Evolutionary conservation across 2,797 vertebrate species (phyloP).

Genomic region (Artibeus jamaicensis): DNA sequence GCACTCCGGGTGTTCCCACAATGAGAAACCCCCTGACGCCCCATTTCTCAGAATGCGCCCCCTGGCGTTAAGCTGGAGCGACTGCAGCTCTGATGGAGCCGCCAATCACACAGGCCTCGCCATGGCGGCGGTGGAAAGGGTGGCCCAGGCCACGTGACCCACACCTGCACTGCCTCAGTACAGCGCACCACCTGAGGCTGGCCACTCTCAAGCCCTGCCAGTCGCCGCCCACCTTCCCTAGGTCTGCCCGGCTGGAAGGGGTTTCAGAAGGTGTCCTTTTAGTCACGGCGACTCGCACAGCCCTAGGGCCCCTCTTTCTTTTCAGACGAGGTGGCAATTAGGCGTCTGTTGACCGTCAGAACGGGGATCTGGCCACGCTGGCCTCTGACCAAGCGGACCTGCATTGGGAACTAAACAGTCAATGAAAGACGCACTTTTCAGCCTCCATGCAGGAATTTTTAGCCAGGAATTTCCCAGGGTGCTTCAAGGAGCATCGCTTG

Average conservation of each 20-base stretch:
- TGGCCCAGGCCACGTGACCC: not conserved
- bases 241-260: not conserved
- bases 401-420: not conserved
- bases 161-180: accelerated
- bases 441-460: not conserved
- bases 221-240: not conserved
- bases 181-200: accelerated
- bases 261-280: not conserved
- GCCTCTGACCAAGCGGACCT: not conserved
- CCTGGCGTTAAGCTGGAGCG: not conserved
- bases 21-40: not conserved
- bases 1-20: too few relatives aligned
- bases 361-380: not conserved
- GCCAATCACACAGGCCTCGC: not conserved
- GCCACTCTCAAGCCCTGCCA: not conserved
- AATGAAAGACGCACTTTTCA: not conserved
- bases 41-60: not conserved
- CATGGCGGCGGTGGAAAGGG: too few relatives aligned
- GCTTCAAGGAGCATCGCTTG: not conserved
- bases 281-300: not conserved
- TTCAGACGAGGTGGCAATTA: not conserved
- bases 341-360: not conserved
- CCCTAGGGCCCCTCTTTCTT: not conserved
- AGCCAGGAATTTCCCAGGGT: not conserved
- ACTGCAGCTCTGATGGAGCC: not conserved